These are phyloP conservation scores for Listronotus bonariensis DNA, from an alignment of 1,140 invertebrate species.

Conservation along the genomic window DNA sequence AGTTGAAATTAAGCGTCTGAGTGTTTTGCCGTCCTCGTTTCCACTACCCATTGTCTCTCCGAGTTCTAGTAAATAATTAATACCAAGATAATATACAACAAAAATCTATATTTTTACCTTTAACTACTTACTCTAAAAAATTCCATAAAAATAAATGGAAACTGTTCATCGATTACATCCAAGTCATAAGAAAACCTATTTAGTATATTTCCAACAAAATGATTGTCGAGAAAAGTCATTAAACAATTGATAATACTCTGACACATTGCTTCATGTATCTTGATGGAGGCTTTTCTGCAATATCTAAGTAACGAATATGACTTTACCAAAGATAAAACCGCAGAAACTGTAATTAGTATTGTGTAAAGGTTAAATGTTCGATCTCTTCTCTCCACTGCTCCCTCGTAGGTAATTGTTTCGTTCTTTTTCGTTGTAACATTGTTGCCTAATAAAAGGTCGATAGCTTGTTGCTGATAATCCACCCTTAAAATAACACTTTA, in stretches of 20 bases:
- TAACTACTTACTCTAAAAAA: constrained; percentile 32
- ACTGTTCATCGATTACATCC: constrained; percentile 42
- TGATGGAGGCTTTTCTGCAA: constrained; percentile 36
- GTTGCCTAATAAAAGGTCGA: constrained; percentile 16
- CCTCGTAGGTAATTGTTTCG: constrained; percentile 23
- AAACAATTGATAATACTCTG: constrained; percentile 38
- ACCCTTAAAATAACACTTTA: constrained; percentile 34
- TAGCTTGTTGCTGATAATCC: constrained; percentile 33
- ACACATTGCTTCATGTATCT: constrained; percentile 44
- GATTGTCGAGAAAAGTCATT: constrained; percentile 47
- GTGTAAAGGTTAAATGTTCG: constrained; percentile 34
- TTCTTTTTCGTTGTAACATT: constrained; percentile 29
- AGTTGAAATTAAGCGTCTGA: too few species aligned
- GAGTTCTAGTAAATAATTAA: too few species aligned
- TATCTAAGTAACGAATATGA: constrained; percentile 34
- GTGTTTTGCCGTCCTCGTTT: too few species aligned
- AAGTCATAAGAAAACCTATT: constrained; percentile 50
- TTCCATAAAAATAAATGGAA: constrained; percentile 43
- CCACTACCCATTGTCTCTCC: too few species aligned
- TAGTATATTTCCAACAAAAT: constrained; percentile 49
- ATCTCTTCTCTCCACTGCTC: constrained; percentile 10
- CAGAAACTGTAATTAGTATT: constrained; percentile 30
- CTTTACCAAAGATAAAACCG: constrained; percentile 35
- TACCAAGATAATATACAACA: too few species aligned
- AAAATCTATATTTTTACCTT: too few species aligned